phyloP scores from a whole-genome alignment of 1,140 invertebrate species.

The Dinoponera quadriceps region DNA sequence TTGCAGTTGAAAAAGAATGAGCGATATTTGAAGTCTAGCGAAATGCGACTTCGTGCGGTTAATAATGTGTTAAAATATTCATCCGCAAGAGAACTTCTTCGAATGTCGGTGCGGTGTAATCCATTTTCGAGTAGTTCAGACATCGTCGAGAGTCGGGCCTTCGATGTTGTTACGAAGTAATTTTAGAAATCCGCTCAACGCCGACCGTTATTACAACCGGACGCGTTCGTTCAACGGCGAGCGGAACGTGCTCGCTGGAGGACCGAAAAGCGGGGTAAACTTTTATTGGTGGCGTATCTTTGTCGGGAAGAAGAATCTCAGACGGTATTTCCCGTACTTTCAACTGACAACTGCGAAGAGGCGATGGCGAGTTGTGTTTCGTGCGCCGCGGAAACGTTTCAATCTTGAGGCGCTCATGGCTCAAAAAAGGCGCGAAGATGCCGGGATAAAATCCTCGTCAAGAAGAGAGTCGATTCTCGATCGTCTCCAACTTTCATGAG shows the following conservation, averaged over 20 bases:
- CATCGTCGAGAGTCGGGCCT: conserved; percentile 5
- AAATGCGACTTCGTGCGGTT: too few species aligned
- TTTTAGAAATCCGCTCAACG: conserved; percentile 49
- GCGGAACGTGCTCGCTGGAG: conserved; percentile 28
- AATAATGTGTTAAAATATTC: conserved; percentile 1
- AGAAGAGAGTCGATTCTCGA: conserved; percentile 27
- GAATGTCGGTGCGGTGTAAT: conserved; percentile 27
- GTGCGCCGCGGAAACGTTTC: conserved; percentile 32
- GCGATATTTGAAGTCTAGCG: too few species aligned
- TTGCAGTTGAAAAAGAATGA: too few species aligned
- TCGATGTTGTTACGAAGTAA: conserved; percentile 32
- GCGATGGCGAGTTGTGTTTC: background rate
- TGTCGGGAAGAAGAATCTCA: conserved; percentile 27
- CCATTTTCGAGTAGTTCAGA: conserved; percentile 38
- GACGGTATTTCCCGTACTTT: conserved; percentile 36
- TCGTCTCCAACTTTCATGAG: conserved; percentile 25
- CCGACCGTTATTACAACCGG: conserved; percentile 45
- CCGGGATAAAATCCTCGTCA: conserved; percentile 22
- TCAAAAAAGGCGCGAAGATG: conserved; percentile 2
- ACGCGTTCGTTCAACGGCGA: conserved; percentile 35
- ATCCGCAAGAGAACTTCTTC: conserved; percentile 16
- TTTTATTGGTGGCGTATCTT: conserved; percentile 49
- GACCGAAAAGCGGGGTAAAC: conserved; percentile 20
- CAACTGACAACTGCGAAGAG: conserved; percentile 28
- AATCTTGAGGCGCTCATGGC: conserved; percentile 17